Evolutionary conservation across 2,113 vertebrate genomes (phyloP).

Genomic region (Sylvicapra grimmia): DNA sequence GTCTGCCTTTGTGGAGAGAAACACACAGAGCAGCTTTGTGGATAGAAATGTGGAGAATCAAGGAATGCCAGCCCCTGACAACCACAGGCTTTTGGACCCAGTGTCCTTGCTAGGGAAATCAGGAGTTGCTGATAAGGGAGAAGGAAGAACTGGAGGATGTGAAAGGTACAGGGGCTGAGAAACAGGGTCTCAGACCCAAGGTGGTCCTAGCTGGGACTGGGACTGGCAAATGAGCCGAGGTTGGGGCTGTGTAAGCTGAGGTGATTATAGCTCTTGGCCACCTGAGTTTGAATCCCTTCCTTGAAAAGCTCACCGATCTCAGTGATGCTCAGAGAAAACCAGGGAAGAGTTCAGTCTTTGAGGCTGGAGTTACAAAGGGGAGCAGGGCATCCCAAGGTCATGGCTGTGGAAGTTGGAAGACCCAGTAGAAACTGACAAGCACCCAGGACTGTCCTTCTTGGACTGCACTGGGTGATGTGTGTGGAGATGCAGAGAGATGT

Average conservation of each 20-base stretch:
- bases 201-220: background rate
- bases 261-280: too few relatives aligned
- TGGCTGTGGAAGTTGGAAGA: background rate
- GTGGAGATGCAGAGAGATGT: background rate
- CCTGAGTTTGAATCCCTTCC: background rate
- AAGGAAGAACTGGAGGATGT: background rate
- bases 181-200: fast-evolving
- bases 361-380: background rate
- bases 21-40: background rate
- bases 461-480: fast-evolving
- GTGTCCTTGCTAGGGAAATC: background rate
- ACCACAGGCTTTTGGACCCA: background rate
- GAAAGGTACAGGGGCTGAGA: background rate
- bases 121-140: background rate
- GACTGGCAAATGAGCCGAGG: background rate
- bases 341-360: fast-evolving
- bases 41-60: background rate
- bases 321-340: background rate
- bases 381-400: background rate
- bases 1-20: background rate
- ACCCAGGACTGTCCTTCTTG: background rate
- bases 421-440: fast-evolving
- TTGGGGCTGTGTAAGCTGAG: fast-evolving
- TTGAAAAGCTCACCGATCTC: background rate
- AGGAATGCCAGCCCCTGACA: fast-evolving